Base-by-base conservation (phyloP, 35 echinoderm and acorn worm genomes). In the Heliocidaris erythrogramma region DNA sequence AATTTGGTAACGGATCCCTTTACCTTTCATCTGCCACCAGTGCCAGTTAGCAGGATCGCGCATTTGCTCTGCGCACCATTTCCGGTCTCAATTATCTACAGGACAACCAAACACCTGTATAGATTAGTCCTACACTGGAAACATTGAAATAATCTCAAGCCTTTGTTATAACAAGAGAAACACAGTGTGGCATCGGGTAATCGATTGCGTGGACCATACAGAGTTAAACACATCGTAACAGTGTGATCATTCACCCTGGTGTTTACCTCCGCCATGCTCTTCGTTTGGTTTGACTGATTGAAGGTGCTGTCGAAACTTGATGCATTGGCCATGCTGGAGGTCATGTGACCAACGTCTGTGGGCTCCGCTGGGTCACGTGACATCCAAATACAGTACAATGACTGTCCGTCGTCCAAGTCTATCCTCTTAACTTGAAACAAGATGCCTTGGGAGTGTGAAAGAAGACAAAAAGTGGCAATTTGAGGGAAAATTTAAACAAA, bases 351-450 rank as follows among this genome's bases (percentile, higher is more conserved):
- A 30, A 95, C 95, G 87, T 97, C 98, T 24, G 94, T 97, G n/a
- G 95, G 93, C 47, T 99, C 96, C 29, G 98, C 94, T 30, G 98
- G 98, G 95, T 99, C 98, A 78, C 98, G 95, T 78, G 98, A 96
- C 35, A 99, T 95, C 98, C 98, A 99, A 48, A 97, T 96, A 52
- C 98, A 99, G 56, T 99, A 99, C 5, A 99, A 86, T 9, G 53
- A 47, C 31, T 88, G 87, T 31, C 96, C 96, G 90, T 97, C 96
- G n/a, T 99, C 94, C 13, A 99, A 88, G 21, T 96, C 94, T 0
- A 99, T 93, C 50, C 86, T 60, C 71, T 97, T 99, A 31, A 99
- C 97, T 53, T 97, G 96, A 85, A 99, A 99, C 60, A 99, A 71
- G 92, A 99, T 96, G 94, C 98, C 96, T 97, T 78, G 65, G n/a